Conservation (phyloP, 2,113 vertebrate genomes). For the Alectura lathami region DNA sequence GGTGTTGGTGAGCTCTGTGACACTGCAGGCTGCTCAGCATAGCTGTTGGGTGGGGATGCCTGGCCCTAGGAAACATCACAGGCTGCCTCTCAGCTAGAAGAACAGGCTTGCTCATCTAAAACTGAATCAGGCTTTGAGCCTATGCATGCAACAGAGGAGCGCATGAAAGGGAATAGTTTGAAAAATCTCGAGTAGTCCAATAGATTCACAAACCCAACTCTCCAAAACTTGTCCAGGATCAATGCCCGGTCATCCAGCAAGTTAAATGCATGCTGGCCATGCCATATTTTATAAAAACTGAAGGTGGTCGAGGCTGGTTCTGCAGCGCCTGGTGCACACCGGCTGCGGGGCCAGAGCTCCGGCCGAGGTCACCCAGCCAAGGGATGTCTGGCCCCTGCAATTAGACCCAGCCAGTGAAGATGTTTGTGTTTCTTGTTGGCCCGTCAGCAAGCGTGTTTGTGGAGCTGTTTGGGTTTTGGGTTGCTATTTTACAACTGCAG, state of each 20-base stretch:
- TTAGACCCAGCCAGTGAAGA: neutral
- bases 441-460: neutral
- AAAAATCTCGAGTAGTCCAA: neutral
- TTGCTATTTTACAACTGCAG: neutral
- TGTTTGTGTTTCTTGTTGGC: neutral
- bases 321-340: neutral
- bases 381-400: neutral
- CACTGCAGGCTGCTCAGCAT: neutral
- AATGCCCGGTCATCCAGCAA: neutral
- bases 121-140: conserved; percentile 9
- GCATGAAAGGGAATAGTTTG: neutral
- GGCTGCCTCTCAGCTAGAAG: conserved; percentile 35
- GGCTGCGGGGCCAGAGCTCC: neutral
- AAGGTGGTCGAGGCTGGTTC: neutral
- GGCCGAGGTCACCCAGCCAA: neutral
- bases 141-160: neutral
- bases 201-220: neutral
- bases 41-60: conserved; percentile 17
- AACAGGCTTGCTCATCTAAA: conserved; percentile 60
- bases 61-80: neutral
- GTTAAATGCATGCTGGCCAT: neutral
- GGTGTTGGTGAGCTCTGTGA: neutral
- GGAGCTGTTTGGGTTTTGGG: neutral
- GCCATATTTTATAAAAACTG: neutral
- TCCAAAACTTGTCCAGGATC: neutral